phyloP scores from a whole-genome alignment of 1,140 invertebrate genomes.

The Drosophila kikkawai region DNA sequence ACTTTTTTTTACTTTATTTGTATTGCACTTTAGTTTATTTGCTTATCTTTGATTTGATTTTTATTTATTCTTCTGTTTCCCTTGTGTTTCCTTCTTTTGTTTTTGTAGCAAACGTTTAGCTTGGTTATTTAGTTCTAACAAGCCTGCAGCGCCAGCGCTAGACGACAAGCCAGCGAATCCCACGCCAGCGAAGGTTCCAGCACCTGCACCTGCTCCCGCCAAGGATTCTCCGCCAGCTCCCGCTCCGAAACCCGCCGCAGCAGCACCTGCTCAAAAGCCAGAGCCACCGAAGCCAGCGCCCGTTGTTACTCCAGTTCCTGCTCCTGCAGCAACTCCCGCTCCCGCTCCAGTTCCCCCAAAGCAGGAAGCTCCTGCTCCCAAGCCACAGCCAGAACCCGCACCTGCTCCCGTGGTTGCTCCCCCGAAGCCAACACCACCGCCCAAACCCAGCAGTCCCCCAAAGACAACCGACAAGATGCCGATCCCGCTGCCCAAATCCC shows the following conservation, averaged over 20 bases:
- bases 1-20: slow-evolving; percentile 21
- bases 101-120: slow-evolving; percentile 79
- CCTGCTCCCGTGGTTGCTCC: slow-evolving; percentile 40
- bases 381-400: slow-evolving; percentile 18
- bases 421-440: slow-evolving; percentile 24
- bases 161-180: slow-evolving; percentile 70
- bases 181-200: slow-evolving; percentile 24
- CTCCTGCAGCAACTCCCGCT: slow-evolving; percentile 23
- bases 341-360: slow-evolving; percentile 30
- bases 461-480: slow-evolving; percentile 71
- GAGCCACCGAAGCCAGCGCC: slow-evolving; percentile 38
- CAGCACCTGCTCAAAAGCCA: slow-evolving; percentile 18
- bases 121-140: slow-evolving; percentile 78
- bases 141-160: slow-evolving; percentile 63
- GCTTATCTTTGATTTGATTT: slow-evolving; percentile 37
- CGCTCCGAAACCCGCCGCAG: slow-evolving; percentile 38
- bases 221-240: slow-evolving; percentile 48
- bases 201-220: slow-evolving; percentile 23
- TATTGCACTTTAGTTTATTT: slow-evolving; percentile 32
- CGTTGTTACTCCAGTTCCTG: slow-evolving; percentile 33
- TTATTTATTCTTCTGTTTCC: slow-evolving; percentile 30
- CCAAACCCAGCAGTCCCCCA: slow-evolving; percentile 47
- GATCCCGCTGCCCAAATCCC: slow-evolving; percentile 67
- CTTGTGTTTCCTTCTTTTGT: slow-evolving; percentile 31
- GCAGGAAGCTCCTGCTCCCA: slow-evolving; percentile 34